Evolutionary conservation across 2,888 invertebrate species (phyloP).

Genomic region (Artemia sp.): DNA sequence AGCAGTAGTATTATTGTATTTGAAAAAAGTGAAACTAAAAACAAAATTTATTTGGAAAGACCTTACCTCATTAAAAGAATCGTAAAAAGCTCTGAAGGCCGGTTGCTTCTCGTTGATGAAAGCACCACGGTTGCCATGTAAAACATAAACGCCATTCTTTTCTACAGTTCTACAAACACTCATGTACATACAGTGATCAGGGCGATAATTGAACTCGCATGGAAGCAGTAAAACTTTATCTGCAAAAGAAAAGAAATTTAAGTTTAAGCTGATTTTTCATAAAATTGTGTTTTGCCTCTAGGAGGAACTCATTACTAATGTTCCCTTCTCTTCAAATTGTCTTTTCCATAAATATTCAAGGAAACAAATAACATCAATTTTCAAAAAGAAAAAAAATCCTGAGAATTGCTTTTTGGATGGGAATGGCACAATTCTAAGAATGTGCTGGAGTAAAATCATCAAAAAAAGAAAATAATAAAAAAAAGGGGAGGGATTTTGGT

Average conservation of each 20-base stretch:
- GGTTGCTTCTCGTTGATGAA: conserved; percentile 75
- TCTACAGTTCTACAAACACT: conserved; percentile 60
- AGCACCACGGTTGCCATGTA: conserved; percentile 73
- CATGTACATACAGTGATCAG: conserved; percentile 92
- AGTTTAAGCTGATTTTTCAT: not conserved
- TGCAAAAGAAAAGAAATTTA: conserved; percentile 30
- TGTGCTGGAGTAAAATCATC: too few species aligned
- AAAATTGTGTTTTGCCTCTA: too few species aligned
- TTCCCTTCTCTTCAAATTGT: too few species aligned
- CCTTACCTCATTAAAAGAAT: conserved; percentile 42
- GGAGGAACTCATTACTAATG: too few species aligned
- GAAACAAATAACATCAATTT: too few species aligned
- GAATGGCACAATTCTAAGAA: too few species aligned
- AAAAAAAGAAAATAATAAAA: too few species aligned
- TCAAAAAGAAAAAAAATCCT: too few species aligned
- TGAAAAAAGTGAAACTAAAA: conserved; percentile 22
- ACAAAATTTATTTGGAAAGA: not conserved
- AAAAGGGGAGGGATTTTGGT: too few species aligned
- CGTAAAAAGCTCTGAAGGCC: conserved; percentile 54
- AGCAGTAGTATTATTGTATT: conserved; percentile 25
- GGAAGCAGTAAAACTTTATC: conserved; percentile 58
- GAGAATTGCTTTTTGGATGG: too few species aligned
- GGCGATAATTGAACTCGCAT: conserved; percentile 77
- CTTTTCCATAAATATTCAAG: too few species aligned
- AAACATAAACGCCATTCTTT: conserved; percentile 52